A percentile compares a stretch with the other conserved stretches of the same genome.
phyloP scores from a whole-genome alignment of 2,797 vertebrate genomes.

The Peromyscus melanophrys region DNA sequence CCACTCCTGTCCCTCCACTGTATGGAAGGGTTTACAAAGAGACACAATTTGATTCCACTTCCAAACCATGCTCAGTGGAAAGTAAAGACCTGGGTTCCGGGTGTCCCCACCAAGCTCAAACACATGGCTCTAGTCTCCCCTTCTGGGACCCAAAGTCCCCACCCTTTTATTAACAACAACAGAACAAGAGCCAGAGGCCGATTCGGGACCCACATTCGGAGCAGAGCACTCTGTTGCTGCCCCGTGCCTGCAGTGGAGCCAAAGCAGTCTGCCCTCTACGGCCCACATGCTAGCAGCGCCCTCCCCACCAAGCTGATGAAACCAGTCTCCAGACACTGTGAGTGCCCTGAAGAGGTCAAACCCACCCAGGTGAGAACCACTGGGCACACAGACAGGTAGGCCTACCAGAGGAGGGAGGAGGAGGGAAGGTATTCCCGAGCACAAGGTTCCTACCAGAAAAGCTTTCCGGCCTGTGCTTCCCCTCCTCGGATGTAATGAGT shows the following conservation, averaged over 20 bases:
- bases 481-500: constrained; percentile 98
- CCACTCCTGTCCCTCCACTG: fast-evolving
- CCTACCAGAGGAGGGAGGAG: neutral
- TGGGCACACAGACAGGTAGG: fast-evolving
- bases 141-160: neutral
- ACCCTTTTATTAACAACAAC: neutral
- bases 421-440: fast-evolving
- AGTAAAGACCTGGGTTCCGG: fast-evolving
- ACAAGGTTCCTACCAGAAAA: constrained; percentile 94
- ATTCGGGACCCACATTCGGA: neutral
- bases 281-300: fast-evolving
- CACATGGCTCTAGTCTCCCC: fast-evolving
- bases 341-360: neutral
- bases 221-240: fast-evolving
- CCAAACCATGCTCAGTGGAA: neutral
- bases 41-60: neutral
- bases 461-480: constrained; percentile 98
- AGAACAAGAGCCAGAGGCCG: neutral
- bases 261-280: neutral
- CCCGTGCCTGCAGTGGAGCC: fast-evolving
- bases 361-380: fast-evolving
- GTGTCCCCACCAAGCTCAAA: neutral
- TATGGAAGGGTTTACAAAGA: neutral
- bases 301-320: neutral
- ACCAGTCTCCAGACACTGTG: neutral